Conservation (phyloP, 2,888 invertebrate genomes). For the Tiphia femorata region DNA sequence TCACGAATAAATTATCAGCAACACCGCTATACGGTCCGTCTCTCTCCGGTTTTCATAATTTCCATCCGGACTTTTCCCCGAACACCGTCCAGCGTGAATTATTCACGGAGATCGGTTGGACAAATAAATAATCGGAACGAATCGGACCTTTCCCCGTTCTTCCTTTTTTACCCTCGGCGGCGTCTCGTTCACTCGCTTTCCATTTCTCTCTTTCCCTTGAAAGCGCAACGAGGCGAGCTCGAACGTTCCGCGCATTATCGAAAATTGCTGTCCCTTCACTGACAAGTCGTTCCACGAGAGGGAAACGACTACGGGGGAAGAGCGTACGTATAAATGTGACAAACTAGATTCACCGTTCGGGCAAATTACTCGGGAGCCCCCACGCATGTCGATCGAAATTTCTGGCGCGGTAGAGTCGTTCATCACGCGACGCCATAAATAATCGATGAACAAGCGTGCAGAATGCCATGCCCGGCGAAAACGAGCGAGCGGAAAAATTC, state of each 20-base stretch:
- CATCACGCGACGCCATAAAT: conserved; percentile 13
- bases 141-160: too few relatives aligned
- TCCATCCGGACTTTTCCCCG: too few relatives aligned
- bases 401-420: conserved; percentile 10
- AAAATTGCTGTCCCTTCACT: conserved; percentile 6
- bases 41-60: too few relatives aligned
- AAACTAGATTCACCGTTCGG: conserved; percentile 15
- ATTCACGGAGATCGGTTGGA: too few relatives aligned
- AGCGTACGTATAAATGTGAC: conserved; percentile 10
- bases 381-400: conserved; percentile 22
- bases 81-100: too few relatives aligned
- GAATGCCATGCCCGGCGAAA: too few relatives aligned
- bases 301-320: not conserved
- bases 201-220: not conserved
- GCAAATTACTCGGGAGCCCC: conserved; percentile 8
- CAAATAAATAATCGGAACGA: too few relatives aligned
- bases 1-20: too few relatives aligned
- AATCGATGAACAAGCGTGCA: conserved; percentile 1
- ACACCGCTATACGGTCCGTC: too few relatives aligned
- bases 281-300: conserved; percentile 12
- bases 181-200: not conserved
- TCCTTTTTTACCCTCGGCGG: not conserved
- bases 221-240: not conserved
- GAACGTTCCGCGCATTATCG: conserved; percentile 13
- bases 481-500: too few relatives aligned